phyloP scores from a whole-genome alignment of 2,797 vertebrate genomes.

The Craterocephalus amniculus region DNA sequence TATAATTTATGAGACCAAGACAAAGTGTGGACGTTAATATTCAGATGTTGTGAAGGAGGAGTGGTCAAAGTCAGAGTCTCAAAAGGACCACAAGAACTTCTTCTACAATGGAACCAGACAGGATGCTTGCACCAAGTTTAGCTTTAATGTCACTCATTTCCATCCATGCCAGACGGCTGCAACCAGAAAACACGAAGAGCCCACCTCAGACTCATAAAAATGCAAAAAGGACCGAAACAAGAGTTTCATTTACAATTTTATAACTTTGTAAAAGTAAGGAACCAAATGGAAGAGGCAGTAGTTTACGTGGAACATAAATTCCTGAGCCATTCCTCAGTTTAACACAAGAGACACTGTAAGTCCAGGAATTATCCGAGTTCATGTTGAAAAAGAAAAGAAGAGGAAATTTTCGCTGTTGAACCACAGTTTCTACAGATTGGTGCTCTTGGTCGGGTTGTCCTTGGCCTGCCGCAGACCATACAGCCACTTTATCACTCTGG shows the following conservation, averaged over 20 bases:
- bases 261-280: constrained; percentile 6
- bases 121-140: constrained; percentile 2
- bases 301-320: background rate
- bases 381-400: background rate
- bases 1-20: too few species aligned
- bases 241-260: background rate
- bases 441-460: constrained; percentile 76
- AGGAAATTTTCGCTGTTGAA: background rate
- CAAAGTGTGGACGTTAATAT: background rate
- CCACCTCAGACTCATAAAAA: constrained; percentile 28
- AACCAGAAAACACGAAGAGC: background rate
- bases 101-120: background rate
- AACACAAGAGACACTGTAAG: background rate
- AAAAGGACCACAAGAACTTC: background rate
- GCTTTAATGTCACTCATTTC: constrained; percentile 54
- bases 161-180: constrained; percentile 1
- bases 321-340: background rate
- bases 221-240: background rate
- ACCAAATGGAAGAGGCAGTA: background rate
- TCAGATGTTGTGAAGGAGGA: background rate
- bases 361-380: background rate
- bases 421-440: constrained; percentile 59
- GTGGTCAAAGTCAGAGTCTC: background rate
- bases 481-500: constrained; percentile 96
- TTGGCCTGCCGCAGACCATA: constrained; percentile 89